Evolutionary conservation across 2,888 invertebrate species (phyloP).

Genomic region (Eilema caniola): DNA sequence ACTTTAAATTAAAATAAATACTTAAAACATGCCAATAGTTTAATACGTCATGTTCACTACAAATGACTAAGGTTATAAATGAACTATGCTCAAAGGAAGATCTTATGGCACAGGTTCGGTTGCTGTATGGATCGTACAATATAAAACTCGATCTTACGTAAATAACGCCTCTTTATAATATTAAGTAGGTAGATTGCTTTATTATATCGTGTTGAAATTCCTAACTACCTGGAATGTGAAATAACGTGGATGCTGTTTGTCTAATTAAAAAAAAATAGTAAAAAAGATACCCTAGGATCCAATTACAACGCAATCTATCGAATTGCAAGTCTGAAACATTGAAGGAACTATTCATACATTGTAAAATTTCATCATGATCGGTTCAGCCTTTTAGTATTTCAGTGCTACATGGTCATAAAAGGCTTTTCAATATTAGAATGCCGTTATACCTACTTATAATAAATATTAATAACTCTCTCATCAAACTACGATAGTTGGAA

Average conservation of each 20-base stretch:
- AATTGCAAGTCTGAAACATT: background rate
- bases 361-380: too few species aligned
- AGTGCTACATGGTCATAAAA: background rate
- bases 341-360: background rate
- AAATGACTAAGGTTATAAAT: conserved; percentile 26
- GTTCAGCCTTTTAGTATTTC: background rate
- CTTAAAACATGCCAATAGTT: conserved; percentile 56
- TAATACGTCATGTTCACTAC: conserved; percentile 30
- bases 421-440: background rate
- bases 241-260: background rate
- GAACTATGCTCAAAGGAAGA: conserved; percentile 22
- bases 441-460: too few species aligned
- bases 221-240: background rate
- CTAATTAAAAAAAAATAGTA: too few species aligned
- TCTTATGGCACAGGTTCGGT: conserved; percentile 41
- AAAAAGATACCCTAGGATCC: too few species aligned
- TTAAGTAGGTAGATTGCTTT: background rate
- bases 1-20: conserved; percentile 64
- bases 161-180: background rate
- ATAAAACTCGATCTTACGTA: background rate
- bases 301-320: background rate
- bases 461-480: too few species aligned
- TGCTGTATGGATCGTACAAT: background rate
- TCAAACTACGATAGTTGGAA: too few species aligned
- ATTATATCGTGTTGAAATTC: background rate